Base-by-base conservation (phyloP, 2,113 vertebrate genomes). In the Stigmatopora nigra region DNA sequence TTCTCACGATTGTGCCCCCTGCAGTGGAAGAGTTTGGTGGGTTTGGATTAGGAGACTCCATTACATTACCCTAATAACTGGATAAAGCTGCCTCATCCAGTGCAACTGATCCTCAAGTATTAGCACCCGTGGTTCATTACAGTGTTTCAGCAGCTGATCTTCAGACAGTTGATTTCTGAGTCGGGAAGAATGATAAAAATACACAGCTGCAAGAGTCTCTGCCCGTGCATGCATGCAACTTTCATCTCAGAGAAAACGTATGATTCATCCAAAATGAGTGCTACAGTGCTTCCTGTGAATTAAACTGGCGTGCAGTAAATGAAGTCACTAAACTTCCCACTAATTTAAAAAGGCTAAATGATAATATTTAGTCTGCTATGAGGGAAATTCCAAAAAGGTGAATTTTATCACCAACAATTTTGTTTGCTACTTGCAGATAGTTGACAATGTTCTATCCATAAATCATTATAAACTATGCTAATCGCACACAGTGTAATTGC, bases 41-140 rank as follows among this genome's bases (percentile, higher is more conserved):
- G 80, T 87, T 82, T 81, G 85, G 87, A 89, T 89, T 89, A 89
- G 76, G 71, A 84, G 78, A 87, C 80, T 82, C 86, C 80, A 89
- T 89, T 89, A 89, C 83, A 88, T 87, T 88, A 84, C 83, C 83
- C 84, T 88, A 89, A 89, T 88, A 89, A 88, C 77, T 87, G 83
- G 86, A 88, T 88, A 86, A 89, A 84, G 84, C 82, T 38, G 80
- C 81, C 82, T 88, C 85, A 82, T 84, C 83, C 74, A 82, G 76
- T 83, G 86, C 85, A 88, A 84, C 83, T 82, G 85, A 87, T 88
- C 88, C 85, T 82, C 74, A 73, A 82, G 88, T 82, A 86, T 89
- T 88, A 89, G 77, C 72, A 76, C 83, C 83, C 78, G 74, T 77
- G 85, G 84, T 85, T 86, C 48, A 80, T 86, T 84, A 82, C 78